Base-by-base conservation (phyloP, 1,140 invertebrate species). In the Lordiphosa clarofinis region DNA sequence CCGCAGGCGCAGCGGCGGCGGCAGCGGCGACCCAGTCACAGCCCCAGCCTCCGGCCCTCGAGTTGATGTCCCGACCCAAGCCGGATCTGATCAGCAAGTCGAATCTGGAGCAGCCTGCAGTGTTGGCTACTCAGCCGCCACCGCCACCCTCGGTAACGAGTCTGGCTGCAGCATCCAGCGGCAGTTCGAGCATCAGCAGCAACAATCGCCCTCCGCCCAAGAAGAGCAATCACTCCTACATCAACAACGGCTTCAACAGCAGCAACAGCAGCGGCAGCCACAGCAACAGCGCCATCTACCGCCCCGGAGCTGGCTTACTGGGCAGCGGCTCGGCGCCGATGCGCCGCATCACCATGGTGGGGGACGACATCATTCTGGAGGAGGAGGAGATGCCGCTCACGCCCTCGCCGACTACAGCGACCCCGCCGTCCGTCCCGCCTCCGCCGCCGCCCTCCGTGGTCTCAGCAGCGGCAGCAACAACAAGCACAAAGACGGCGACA, bases 351-450 rank as follows among this genome's bases (percentile, higher is more conserved):
- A 78, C 87, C 4, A 72, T 87, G 66, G 79, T 86, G 58, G 87
- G 79, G 54, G 84, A 82, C 75, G 87, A 88, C 52, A 87, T 88
- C 9, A 88, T 88, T 54, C 43, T 88, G 64, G 87, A 88, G 66
- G 87, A 88, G 71, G 87, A 88, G 60, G 87, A 88, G 44, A 44
- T 73, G 28, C 62, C 67, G 21, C 57, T 76, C 15, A 67, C 40
- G n/a, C 48, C 65, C 7, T 15, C 61, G 3, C n/a, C 49, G 21
- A 49, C 46, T 10, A 21, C 56, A 4, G 38, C 66, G 10, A 67
- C 53, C 37, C 54, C 68, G 15, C 81, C 60, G 28, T 52, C 56
- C 3, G 38, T 44, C 13, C 42, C 59, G 12, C 56, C 59, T 1
- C 56, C 73, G 1, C 28, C 12, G 9, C 42, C 58, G 9, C 11